Evolutionary conservation across 2,113 vertebrate species (phyloP), one percentile per base, ranked within the genome.

Genomic region (Mus spicilegus): DNA sequence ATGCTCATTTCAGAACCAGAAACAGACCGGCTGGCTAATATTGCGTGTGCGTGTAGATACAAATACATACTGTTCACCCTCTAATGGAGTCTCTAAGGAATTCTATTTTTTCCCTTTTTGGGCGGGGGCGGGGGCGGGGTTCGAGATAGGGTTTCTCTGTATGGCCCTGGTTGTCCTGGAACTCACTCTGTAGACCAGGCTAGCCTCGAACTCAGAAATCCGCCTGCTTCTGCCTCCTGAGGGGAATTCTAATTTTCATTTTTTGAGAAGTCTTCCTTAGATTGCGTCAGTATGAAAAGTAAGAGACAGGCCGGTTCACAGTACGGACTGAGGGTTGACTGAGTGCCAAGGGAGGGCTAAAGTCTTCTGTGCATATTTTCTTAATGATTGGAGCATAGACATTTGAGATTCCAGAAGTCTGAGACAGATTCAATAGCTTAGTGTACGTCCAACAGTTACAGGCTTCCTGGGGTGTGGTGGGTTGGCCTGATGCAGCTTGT

Each of bases 181-280:
- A 42, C 3, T 42, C 42, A 42, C 42, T 42, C 42, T 42, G 42
- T 42, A 42, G 42, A 42, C 42, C 42, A 42, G 42, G 42, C 42
- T 42, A 42, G 42, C 42, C 42, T 42, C 42, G 42, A 42, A 42
- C 42, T 42, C 42, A 42, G 42, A 42, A 42, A 42, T 42, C 42
- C 42, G 3, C 42, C 42, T 42, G 42, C 42, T 42, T 42, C 42
- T 42, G 42, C 42, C 42, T 42, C 42, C 42, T 42, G 42, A 42
- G 42, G 42, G 39, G 22, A 90, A 75, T 93, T 70, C 54, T 56
- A 81, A 81, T 81, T 58, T n/a, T 80, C 20, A 36, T 67, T 89
- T 92, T 92, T 89, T 92, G 70, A 81, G 78, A 81, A 12, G 20
- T 49, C 69, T 75, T 65, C 54, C 67, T 94, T 77, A 91, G 72